A percentile compares a stretch with the other conserved stretches of the same genome.
phyloP scores from a whole-genome alignment of 2,888 invertebrate genomes.

The Pristionchus exspectatus region DNA sequence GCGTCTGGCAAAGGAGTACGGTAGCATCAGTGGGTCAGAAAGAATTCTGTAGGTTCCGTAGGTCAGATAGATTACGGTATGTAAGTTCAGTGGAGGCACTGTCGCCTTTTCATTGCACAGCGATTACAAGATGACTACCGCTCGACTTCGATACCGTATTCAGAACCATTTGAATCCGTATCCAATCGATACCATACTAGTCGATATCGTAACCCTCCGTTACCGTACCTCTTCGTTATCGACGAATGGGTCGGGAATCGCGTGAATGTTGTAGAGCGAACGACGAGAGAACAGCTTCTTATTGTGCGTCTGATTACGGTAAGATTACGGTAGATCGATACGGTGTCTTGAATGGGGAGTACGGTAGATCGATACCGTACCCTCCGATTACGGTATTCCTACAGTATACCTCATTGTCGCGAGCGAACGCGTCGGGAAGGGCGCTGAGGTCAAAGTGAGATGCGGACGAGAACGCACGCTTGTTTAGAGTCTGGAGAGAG shows the following conservation, averaged over 20 bases:
- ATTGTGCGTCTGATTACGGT: conserved; percentile 28
- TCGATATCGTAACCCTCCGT: neutral
- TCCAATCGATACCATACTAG: too few species aligned
- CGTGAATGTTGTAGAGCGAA: conserved; percentile 32
- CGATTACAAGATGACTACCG: too few species aligned
- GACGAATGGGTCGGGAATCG: conserved; percentile 19
- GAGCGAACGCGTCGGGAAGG: conserved; percentile 28
- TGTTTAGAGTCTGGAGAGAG: conserved; percentile 41
- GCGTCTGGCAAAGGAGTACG: neutral
- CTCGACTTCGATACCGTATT: too few species aligned
- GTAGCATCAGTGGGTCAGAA: neutral
- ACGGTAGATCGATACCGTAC: neutral
- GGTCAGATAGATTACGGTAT: too few species aligned
- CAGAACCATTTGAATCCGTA: neutral
- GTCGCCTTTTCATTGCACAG: too few species aligned
- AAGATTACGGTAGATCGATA: neutral
- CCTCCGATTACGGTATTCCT: neutral
- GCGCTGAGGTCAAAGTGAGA: conserved; percentile 42
- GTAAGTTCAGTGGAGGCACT: too few species aligned
- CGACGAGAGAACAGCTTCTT: conserved; percentile 41
- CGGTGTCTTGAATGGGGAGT: too few species aligned
- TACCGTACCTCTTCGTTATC: conserved; percentile 35
- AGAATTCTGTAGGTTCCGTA: too few species aligned
- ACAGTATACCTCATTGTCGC: conserved; percentile 21
- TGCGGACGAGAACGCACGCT: conserved; percentile 45